Percentiles rank a stretch among this genome's conserved stretches.
Evolutionary conservation across 2,113 vertebrate genomes (phyloP).

Genomic region (Spea bombifrons): DNA sequence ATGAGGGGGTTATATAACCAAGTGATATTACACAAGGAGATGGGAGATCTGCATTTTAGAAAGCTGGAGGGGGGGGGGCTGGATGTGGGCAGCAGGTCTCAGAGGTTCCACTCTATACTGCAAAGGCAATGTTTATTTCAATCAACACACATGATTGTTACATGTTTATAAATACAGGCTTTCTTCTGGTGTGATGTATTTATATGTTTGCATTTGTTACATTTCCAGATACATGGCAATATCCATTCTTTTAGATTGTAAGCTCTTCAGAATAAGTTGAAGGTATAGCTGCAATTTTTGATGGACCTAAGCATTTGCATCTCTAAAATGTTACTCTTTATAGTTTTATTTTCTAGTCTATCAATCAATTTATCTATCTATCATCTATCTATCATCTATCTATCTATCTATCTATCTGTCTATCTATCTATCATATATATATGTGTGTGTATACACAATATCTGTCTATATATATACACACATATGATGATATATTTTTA

Average conservation of each 20-base stretch:
- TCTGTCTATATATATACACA: not conserved
- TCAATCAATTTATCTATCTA: not conserved
- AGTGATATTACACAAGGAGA: slow-evolving; percentile 4
- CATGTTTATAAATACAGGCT: not conserved
- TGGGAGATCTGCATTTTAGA: not conserved
- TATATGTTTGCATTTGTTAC: too few species aligned
- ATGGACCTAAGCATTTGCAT: too few species aligned
- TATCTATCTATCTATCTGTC: not conserved
- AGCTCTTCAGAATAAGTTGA: not conserved
- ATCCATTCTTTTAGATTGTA: not conserved
- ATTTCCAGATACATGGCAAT: too few species aligned
- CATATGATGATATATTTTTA: too few species aligned
- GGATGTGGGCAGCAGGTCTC: too few species aligned
- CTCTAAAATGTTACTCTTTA: too few species aligned
- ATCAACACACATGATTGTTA: slow-evolving; percentile 2
- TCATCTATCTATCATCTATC: not conserved
- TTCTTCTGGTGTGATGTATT: too few species aligned
- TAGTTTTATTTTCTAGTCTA: not conserved
- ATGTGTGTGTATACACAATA: not conserved
- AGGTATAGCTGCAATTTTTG: too few species aligned
- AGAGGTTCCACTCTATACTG: too few species aligned
- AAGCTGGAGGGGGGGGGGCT: not conserved
- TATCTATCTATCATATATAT: not conserved
- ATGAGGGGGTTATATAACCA: not conserved
- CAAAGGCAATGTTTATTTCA: too few species aligned